Evolutionary conservation across 2,888 invertebrate species (phyloP), one percentile per base, ranked within the genome.

Genomic region (Apotomis betuletana): DNA sequence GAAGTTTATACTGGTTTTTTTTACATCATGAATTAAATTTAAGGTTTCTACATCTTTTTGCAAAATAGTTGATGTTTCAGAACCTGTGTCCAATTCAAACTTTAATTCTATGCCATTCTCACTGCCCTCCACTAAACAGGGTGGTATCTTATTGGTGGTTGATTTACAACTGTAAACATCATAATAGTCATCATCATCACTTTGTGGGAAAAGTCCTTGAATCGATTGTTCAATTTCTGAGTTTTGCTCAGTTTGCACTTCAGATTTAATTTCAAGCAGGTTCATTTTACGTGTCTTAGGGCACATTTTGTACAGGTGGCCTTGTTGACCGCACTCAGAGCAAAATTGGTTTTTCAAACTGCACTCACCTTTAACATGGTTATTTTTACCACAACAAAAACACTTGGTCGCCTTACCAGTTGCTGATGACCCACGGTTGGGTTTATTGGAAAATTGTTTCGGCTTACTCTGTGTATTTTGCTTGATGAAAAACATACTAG

Each of bases 331-430:
- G 38, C 41, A 60, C 6, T 60, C 60, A 1, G 60, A 60, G 13
- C 60, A 60, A 44, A 13, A 44, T 27, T 60, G 44, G 0, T 44
- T 60, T 5, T 8, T 44, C 15, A 60, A 60, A 4, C 44, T 44
- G 38, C 59, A 59, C 3, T 59, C 59, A 10, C 9, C 5, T 41
- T 59, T 59, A 5, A 59, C 4, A 41, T 59, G 59, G n/a, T 59
- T 59, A 41, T 5, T 59, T 9, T 59, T 59, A 13, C 59, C 59
- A 41, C 59, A 59, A 41, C 59, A 59, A n/a, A 5, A 59, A 59
- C 59, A 59, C 41, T 59, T 59, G 41, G 6, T 41, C 41, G 41
- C 5, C 41, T 41, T 41, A 41, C 6, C 41, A 38, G 3, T 15
- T 15, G 3, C 27, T 15, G 55, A 27, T 4, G 27, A 27, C 27